Base-by-base conservation (phyloP, 2,888 invertebrate genomes). In the Sinopyrophorus schimmeli region DNA sequence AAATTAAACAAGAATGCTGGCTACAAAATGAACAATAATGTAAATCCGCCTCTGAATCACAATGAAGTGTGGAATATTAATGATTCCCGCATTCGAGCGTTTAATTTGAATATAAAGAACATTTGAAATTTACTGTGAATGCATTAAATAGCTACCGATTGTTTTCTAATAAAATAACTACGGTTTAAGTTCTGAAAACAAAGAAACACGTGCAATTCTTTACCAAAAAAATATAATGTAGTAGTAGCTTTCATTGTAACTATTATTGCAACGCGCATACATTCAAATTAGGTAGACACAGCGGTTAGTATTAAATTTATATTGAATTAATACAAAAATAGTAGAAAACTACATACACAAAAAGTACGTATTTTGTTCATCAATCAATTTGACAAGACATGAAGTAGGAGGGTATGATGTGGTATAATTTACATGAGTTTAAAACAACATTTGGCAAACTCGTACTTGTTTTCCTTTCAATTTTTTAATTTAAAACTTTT, bases 71-170 rank as follows among this genome's bases (percentile, higher is more conserved):
- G 18, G 30, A 41, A 41, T 28, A 41, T 41, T 30, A 41, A 41
- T 31, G 41, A 18, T 7, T 23, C 15, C 17, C 32, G 27, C 14
- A 12, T 17, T 32, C 34, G 12, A 31, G n/a, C 35, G 15, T 27
- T 35, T 27, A 26, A 43, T 43, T 43, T 43, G 34, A 32, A 43
- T 43, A 43, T 35, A 34, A 34, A 43, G 43, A 31, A 43, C 23
- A 27, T 26, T 35, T 27, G 17, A 35, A 43, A 27, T 31, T 23
- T 21, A 41, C 31, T 17, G 14, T n/a, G 34, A 35, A 27, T 20
- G 34, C 34, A 43, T 43, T 43, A 26, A 26, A 27, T 16, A 14
- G 21, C 26, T 17, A 15, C 17, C 26, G 43, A 35, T 35, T 34
- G 43, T 35, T 18, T 28, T 10, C 26, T 23, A 41, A 41, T 35